Evolutionary conservation across 2,888 invertebrate genomes (phyloP).

Genomic region (Hoplodrina ambigua): DNA sequence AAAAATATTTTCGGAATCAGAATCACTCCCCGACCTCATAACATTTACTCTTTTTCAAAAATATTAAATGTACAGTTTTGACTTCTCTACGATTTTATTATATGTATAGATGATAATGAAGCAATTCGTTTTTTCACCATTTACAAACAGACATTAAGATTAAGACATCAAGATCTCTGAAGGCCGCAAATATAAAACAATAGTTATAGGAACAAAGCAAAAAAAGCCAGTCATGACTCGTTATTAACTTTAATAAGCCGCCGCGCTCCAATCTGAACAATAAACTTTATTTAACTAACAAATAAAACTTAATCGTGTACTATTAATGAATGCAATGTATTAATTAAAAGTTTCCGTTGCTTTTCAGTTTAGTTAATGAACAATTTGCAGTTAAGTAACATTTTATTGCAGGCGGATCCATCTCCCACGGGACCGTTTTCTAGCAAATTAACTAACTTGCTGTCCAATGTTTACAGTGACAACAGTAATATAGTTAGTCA

Average conservation of each 20-base stretch:
- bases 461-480: slow-evolving; percentile 38
- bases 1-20: too few species aligned
- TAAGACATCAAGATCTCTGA: slow-evolving; percentile 55
- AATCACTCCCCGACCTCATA: too few species aligned
- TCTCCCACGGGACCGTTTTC: background rate
- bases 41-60: too few species aligned
- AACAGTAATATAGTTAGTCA: slow-evolving; percentile 18
- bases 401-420: slow-evolving; percentile 21
- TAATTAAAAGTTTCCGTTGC: slow-evolving; percentile 22
- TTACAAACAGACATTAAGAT: slow-evolving; percentile 56
- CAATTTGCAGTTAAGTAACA: slow-evolving; percentile 32
- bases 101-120: slow-evolving; percentile 54
- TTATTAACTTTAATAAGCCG: slow-evolving; percentile 37
- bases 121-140: slow-evolving; percentile 57
- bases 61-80: too few species aligned
- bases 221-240: slow-evolving; percentile 42
- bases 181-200: slow-evolving; percentile 57
- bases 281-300: slow-evolving; percentile 48
- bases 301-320: slow-evolving; percentile 44
- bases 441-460: slow-evolving; percentile 6
- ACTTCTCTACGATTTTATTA: too few species aligned
- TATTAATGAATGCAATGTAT: slow-evolving; percentile 24
- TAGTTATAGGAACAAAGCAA: slow-evolving; percentile 51
- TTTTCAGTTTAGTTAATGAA: slow-evolving; percentile 19
- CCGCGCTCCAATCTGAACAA: slow-evolving; percentile 26